Percentiles rank a stretch among this genome's conserved stretches.
Evolutionary conservation across 1,140 invertebrate genomes (phyloP).

Genomic region (Orussus abietinus): DNA sequence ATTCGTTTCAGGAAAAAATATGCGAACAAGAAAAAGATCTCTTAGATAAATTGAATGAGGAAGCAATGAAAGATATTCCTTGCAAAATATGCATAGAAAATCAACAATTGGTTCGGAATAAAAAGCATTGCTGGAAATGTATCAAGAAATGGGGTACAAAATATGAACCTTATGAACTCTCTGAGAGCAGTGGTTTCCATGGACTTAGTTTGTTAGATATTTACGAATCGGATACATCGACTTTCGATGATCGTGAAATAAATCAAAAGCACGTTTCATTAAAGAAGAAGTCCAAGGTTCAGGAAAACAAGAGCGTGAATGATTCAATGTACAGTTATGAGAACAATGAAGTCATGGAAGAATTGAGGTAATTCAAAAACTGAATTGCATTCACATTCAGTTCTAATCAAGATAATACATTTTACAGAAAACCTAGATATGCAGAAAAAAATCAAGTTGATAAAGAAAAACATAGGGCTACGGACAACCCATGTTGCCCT

Average conservation of each 20-base stretch:
- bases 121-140: conserved; percentile 4
- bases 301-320: conserved; percentile 5
- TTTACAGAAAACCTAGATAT: too few relatives aligned
- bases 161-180: not conserved
- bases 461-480: too few relatives aligned
- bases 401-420: too few relatives aligned
- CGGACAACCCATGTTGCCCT: not conserved
- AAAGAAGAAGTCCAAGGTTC: conserved; percentile 9
- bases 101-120: conserved; percentile 4
- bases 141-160: conserved; percentile 7
- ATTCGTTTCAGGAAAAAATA: too few relatives aligned
- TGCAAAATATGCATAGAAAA: not conserved
- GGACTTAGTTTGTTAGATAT: not conserved
- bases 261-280: conserved; percentile 2
- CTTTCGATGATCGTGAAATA: not conserved
- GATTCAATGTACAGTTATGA: not conserved
- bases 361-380: conserved; percentile 8
- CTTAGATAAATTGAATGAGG: too few relatives aligned
- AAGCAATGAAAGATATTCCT: conserved; percentile 3
- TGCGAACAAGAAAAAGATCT: too few relatives aligned
- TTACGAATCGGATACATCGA: not conserved
- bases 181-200: not conserved
- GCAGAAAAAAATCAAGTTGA: too few relatives aligned
- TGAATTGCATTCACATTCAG: too few relatives aligned
- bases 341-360: conserved; percentile 7